Percentiles rank a stretch among this genome's conserved stretches.
Evolutionary conservation across 1,140 invertebrate species (phyloP).

Genomic region (Pygmarrhopalites habei): DNA sequence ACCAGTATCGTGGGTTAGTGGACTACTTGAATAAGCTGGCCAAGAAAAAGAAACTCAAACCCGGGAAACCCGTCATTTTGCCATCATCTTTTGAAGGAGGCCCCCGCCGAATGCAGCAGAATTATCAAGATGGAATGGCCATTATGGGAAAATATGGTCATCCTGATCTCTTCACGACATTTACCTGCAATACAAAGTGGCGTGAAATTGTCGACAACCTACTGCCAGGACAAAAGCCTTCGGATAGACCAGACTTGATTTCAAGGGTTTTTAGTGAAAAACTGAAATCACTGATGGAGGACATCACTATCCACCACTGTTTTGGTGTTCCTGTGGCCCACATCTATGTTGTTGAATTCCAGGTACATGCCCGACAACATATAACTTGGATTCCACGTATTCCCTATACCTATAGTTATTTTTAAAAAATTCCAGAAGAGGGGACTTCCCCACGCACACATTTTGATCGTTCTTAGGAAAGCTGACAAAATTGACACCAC

Average conservation of each 20-base stretch:
- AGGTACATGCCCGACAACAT: too few species aligned
- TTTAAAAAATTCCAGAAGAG: slow-evolving; percentile 44
- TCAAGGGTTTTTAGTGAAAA: slow-evolving; percentile 48
- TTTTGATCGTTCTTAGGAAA: slow-evolving; percentile 38
- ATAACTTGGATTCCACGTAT: too few species aligned
- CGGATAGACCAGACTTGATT: slow-evolving; percentile 46
- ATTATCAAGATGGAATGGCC: slow-evolving; percentile 46
- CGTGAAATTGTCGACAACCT: slow-evolving; percentile 42
- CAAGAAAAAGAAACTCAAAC: neutral
- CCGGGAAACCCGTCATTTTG: slow-evolving; percentile 25
- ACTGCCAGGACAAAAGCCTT: slow-evolving; percentile 38
- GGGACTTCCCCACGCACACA: slow-evolving; percentile 43
- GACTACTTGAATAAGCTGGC: slow-evolving; percentile 28
- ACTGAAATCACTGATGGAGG: slow-evolving; percentile 42
- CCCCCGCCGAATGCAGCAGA: slow-evolving; percentile 41
- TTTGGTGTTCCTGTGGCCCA: slow-evolving; percentile 38
- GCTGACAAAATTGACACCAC: slow-evolving; percentile 22
- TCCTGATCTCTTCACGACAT: slow-evolving; percentile 46
- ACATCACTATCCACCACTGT: slow-evolving; percentile 15
- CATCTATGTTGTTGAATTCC: slow-evolving; percentile 38
- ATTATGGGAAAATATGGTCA: slow-evolving; percentile 43
- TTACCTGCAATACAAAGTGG: slow-evolving; percentile 47
- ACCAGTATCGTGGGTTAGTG: slow-evolving; percentile 34
- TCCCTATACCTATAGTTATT: too few species aligned
- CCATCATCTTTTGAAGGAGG: slow-evolving; percentile 37